Conservation (phyloP, 2,888 invertebrate genomes). For the Allacma fusca region DNA sequence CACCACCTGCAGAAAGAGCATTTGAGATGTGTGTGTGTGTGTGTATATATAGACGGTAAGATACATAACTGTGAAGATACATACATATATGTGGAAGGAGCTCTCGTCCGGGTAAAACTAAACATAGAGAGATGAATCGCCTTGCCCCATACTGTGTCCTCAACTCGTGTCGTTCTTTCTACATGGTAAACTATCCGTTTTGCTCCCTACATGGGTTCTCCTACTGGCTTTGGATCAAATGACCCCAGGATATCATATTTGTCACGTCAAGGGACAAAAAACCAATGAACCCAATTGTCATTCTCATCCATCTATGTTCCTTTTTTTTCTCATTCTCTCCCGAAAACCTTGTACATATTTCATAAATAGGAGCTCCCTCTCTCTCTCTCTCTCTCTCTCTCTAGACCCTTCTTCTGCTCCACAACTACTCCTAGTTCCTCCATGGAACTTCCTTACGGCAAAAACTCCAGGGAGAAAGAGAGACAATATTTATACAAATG, state of each 20-base stretch:
- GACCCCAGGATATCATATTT: conserved; percentile 61
- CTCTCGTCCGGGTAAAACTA: conserved; percentile 9
- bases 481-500: no score
- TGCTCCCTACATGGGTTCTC: conserved; percentile 59
- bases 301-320: conserved; percentile 52
- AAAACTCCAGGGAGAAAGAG: no score
- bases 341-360: conserved; percentile 16
- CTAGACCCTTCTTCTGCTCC: no score
- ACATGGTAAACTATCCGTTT: conserved; percentile 50
- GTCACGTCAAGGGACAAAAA: conserved; percentile 60
- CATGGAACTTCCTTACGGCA: no score
- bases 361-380: conserved; percentile 6
- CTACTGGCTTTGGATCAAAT: conserved; percentile 60
- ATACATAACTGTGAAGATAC: no score
- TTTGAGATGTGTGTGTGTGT: not conserved
- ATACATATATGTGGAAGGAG: no score
- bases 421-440: no score
- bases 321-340: conserved; percentile 22
- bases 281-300: conserved; percentile 58
- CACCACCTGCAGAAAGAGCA: not conserved
- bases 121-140: conserved; percentile 55
- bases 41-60: no score
- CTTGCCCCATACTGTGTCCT: conserved; percentile 60
- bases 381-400: no score
- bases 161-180: conserved; percentile 42